Evolutionary conservation across 2,888 invertebrate genomes (phyloP).

Genomic region (Hemithea aestivaria): DNA sequence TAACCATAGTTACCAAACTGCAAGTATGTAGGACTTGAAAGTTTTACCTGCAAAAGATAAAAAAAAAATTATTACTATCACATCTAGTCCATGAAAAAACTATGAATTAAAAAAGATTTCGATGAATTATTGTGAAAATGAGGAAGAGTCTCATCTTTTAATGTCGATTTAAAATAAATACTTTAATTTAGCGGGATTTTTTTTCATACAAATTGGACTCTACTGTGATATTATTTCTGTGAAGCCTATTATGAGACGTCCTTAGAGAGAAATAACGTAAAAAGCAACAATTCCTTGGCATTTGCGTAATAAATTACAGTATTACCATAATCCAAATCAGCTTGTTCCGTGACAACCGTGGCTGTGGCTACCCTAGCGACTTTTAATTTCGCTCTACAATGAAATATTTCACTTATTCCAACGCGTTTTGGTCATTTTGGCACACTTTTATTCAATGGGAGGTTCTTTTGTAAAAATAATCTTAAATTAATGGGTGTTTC

Average conservation of each 20-base stretch:
- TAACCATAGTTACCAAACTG: slow-evolving; percentile 12
- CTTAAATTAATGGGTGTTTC: too few species aligned
- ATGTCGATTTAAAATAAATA: too few species aligned
- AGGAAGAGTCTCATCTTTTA: too few species aligned
- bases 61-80: slow-evolving; percentile 19
- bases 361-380: slow-evolving; percentile 23
- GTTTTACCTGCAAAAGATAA: slow-evolving; percentile 44
- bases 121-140: too few species aligned
- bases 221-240: too few species aligned
- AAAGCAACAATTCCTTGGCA: slow-evolving; percentile 31
- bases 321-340: slow-evolving; percentile 47
- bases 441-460: slow-evolving; percentile 17
- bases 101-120: too few species aligned
- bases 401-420: slow-evolving; percentile 17
- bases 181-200: too few species aligned
- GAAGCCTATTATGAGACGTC: too few species aligned
- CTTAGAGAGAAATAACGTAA: background rate
- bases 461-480: too few species aligned
- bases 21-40: slow-evolving; percentile 10
- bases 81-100: slow-evolving; percentile 8
- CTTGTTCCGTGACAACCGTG: slow-evolving; percentile 27
- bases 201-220: too few species aligned
- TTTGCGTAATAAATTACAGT: slow-evolving; percentile 39
- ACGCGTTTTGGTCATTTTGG: slow-evolving; percentile 1
- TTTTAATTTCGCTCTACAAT: slow-evolving; percentile 24